Evolutionary conservation across 2,888 invertebrate genomes (phyloP), one percentile per base, ranked within the genome.

Genomic region (Nebria salina): DNA sequence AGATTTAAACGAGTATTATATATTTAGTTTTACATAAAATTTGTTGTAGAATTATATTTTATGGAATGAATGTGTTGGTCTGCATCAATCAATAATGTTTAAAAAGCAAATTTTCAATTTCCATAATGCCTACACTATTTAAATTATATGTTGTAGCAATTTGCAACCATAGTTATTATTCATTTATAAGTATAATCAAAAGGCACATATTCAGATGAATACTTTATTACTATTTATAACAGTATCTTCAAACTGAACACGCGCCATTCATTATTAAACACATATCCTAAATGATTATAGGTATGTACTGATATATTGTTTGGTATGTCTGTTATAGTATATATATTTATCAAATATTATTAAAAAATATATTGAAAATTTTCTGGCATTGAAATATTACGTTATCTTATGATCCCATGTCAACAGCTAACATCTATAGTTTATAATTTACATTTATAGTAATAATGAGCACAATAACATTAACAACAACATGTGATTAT

Each of bases 341-440:
- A 74, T 79, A 73, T 79, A 79, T 78, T 74, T 81, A 81, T 81
- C 72, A 81, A 81, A 81, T 81, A 81, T 81, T 25, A 76, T 81
- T 81, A 81, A 81, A 81, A 81, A 81, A 81, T 34, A 81, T 81
- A 81, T 76, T 80, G 42, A 80, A 75, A 80, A 75, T 75, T 75
- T 80, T 54, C 64, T 76, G 81, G 81, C 76, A 81, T 73, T 81
- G 65, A 75, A 75, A 54, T 64, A 75, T 81, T 42, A 41, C 70
- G 66, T 54, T 80, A 80, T 64, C 42, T 73, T 20, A 76, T 81
- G 81, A 73, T 81, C 81, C 81, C 81, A 80, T 76, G 65, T 81
- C 76, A 81, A 76, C 76, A 64, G 42, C 81, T 81, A 76, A 75
- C 75, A 80, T 64, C 43, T 74, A 74, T 68, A n/a, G 54, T 54